Conservation (phyloP, 2,113 vertebrate species). For the Epinephelus moara region DNA sequence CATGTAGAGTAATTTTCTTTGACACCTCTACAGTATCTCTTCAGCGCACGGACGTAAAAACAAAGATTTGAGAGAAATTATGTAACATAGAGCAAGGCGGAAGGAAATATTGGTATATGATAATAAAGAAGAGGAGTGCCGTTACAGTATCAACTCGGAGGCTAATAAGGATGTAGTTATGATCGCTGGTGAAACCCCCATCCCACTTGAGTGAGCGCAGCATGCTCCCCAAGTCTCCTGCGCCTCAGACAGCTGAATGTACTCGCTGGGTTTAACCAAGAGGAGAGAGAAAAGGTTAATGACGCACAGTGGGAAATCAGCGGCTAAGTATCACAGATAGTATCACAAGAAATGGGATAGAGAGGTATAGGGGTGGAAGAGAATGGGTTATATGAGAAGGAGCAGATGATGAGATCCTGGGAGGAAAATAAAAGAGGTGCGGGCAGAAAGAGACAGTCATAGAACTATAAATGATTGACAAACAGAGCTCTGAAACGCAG, state of each 20-base stretch:
- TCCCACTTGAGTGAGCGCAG: conserved; percentile 45
- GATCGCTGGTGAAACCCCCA: conserved; percentile 49
- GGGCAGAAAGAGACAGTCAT: conserved; percentile 33
- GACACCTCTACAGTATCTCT: conserved; percentile 33
- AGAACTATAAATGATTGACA: conserved; percentile 46
- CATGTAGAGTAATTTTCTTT: conserved; percentile 41
- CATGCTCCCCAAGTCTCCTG: conserved; percentile 40
- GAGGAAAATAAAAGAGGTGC: conserved; percentile 15
- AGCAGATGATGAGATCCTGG: conserved; percentile 18
- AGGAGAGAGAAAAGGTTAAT: conserved; percentile 74
- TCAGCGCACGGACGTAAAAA: not conserved
- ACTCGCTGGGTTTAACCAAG: conserved; percentile 63
- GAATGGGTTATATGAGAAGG: conserved; percentile 18
- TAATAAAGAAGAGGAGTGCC: not conserved
- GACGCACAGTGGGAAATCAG: conserved; percentile 74
- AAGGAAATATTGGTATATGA: conserved; percentile 13
- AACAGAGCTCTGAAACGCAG: conserved; percentile 47
- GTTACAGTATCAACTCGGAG: conserved; percentile 28
- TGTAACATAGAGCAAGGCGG: conserved; percentile 10
- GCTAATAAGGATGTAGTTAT: conserved; percentile 64
- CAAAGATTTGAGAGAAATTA: conserved; percentile 34
- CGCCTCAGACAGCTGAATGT: conserved; percentile 40
- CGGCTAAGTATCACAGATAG: conserved; percentile 51
- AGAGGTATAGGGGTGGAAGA: conserved; percentile 21
- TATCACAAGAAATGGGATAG: conserved; percentile 45